Evolutionary conservation across 2,888 invertebrate genomes (phyloP).

Genomic region (Aspidiotus rigidus): DNA sequence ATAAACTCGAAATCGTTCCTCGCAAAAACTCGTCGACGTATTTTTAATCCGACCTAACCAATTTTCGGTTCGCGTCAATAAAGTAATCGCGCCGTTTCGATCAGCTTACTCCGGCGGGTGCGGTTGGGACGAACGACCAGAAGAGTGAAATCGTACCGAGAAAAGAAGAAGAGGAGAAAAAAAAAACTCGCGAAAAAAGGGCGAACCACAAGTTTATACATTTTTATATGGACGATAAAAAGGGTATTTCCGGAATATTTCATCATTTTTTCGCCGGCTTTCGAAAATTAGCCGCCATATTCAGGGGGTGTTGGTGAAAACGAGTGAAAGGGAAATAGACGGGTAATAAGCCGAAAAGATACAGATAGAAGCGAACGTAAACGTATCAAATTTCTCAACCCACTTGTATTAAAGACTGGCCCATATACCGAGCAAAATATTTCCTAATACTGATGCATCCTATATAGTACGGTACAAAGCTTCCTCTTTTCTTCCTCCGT

Average conservation of each 20-base stretch:
- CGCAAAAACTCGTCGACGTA: too few relatives aligned
- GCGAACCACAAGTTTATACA: neutral
- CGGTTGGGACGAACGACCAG: too few relatives aligned
- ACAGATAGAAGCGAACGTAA: neutral
- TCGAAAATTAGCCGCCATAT: constrained; percentile 1
- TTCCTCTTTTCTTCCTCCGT: neutral
- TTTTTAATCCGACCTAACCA: too few relatives aligned
- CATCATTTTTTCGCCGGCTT: neutral
- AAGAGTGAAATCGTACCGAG: too few relatives aligned
- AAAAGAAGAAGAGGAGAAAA: neutral
- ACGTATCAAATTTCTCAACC: constrained; percentile 16
- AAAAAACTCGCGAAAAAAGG: neutral
- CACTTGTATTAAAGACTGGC: constrained; percentile 26
- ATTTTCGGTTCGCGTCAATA: too few relatives aligned
- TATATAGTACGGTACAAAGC: constrained; percentile 15
- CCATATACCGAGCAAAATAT: constrained; percentile 13
- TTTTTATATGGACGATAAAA: neutral
- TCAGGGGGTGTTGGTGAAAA: neutral
- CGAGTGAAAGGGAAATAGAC: too few relatives aligned
- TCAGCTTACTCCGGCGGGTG: too few relatives aligned
- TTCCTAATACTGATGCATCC: constrained; percentile 21
- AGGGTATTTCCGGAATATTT: constrained; percentile 1
- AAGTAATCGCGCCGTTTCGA: too few relatives aligned
- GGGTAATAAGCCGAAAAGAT: too few relatives aligned
- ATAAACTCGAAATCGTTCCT: too few relatives aligned